Base-by-base conservation (phyloP, 2,113 vertebrate genomes). In the Panurus biarmicus region DNA sequence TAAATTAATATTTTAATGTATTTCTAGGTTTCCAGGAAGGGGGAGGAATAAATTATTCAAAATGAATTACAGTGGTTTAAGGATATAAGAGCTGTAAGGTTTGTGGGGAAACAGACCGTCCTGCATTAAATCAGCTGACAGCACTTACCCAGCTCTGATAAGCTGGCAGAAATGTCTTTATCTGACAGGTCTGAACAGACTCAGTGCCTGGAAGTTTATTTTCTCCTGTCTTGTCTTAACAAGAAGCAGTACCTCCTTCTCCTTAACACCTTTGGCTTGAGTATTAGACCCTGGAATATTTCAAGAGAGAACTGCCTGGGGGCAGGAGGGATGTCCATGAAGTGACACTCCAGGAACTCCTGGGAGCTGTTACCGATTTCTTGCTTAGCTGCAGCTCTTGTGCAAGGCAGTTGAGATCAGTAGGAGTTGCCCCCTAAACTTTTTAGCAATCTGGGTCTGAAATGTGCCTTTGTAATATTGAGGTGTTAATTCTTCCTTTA, bases 1-100 rank as follows among this genome's bases (percentile, higher is more conserved):
- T 25, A 88, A 76, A 85, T 84, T 47, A 90, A 73, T 92, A 77
- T 86, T 92, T 88, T 53, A 84, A 72, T 87, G 5, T 65, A 40
- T 76, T 93, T 93, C 64, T 80, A 62, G 58, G 58, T 93, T 93
- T 90, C 48, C 51, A 84, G 76, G 76, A 57, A 85, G n/a, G 8
- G 44, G 47, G 69, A 74, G 78, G 75, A 95, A 90, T 90, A 86
- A 71, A 90, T 88, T 88, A 93, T 85, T 89, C 42, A 77, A 53
- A 56, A 21, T 38, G 2, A 87, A 62, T 83, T 85, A 15, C 54
- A 54, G 92, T 66, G 87, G 35, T 50, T 85, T 85, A 73, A 62
- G 71, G 53, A 53, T 42, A 22, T 11, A 10, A 79, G 58, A 71
- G 51, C 45, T 29, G 31, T 7, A 57, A 65, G 66, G 76, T 73